Evolutionary conservation across 1,140 invertebrate species (phyloP).

Genomic region (Amyelois transitella): DNA sequence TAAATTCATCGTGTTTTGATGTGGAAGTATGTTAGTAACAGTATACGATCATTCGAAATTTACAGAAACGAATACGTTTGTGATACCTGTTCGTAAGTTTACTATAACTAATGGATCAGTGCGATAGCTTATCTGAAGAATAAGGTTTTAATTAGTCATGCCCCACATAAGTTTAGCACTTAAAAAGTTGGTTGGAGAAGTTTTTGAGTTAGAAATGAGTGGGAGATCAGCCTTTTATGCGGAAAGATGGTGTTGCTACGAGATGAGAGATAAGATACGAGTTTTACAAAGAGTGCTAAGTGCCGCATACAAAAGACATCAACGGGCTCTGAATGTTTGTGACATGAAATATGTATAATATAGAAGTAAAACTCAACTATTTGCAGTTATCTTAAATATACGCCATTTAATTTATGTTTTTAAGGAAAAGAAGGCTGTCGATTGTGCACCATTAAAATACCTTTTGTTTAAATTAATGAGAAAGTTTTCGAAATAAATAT

Average conservation of each 20-base stretch:
- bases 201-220: slow-evolving; percentile 1
- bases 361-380: neutral
- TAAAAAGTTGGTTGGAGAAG: neutral
- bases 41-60: slow-evolving; percentile 2
- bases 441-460: no score
- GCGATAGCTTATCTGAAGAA: neutral
- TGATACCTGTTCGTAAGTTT: slow-evolving; percentile 1
- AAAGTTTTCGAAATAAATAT: no score
- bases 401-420: no score
- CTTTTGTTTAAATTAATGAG: no score
- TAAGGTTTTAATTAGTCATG: slow-evolving; percentile 4
- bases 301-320: slow-evolving; percentile 59
- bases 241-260: neutral
- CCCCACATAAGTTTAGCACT: neutral
- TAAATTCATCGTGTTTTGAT: slow-evolving; percentile 25
- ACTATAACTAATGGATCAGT: slow-evolving; percentile 4
- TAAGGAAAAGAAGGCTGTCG: no score
- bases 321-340: slow-evolving; percentile 31
- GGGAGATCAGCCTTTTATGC: neutral
- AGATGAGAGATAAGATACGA: slow-evolving; percentile 31
- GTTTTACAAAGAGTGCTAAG: slow-evolving; percentile 28
- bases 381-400: no score
- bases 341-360: neutral
- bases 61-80: neutral
- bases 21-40: slow-evolving; percentile 16